A percentile compares a stretch with the other conserved stretches of the same genome.
Evolutionary conservation across 2,888 invertebrate species (phyloP).

Genomic region (Encarsia formosa): DNA sequence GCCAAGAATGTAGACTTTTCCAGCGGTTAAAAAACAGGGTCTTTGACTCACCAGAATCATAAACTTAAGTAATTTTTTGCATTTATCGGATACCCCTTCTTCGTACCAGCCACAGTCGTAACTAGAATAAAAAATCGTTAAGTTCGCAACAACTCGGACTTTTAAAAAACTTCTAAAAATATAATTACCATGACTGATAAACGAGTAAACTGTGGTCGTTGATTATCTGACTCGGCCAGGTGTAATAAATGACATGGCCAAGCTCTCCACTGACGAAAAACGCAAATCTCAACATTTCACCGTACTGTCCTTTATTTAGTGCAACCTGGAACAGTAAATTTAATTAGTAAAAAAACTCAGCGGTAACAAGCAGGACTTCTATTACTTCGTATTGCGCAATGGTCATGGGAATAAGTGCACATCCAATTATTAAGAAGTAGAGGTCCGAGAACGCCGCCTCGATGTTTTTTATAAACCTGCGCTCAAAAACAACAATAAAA

Average conservation of each 20-base stretch:
- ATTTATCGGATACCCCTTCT: slow-evolving; percentile 4
- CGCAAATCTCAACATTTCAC: slow-evolving; percentile 5
- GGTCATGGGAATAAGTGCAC: slow-evolving; percentile 11
- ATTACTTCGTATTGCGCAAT: slow-evolving; percentile 11
- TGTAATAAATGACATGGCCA: slow-evolving; percentile 21
- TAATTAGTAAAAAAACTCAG: background rate
- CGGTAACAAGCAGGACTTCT: background rate
- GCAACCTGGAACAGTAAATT: slow-evolving; percentile 4
- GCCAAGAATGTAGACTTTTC: slow-evolving; percentile 17
- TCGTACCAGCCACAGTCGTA: slow-evolving; percentile 21
- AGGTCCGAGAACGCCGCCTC: slow-evolving; percentile 8
- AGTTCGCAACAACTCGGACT: too few species aligned
- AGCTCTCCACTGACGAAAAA: slow-evolving; percentile 12
- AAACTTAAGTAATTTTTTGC: slow-evolving; percentile 11
- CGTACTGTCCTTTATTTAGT: slow-evolving; percentile 8
- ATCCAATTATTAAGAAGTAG: slow-evolving; percentile 12
- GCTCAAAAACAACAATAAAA: background rate
- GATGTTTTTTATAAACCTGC: slow-evolving; percentile 9
- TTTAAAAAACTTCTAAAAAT: too few species aligned
- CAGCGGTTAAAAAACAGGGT: slow-evolving; percentile 15
- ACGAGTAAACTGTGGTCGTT: slow-evolving; percentile 17
- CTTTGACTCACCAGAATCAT: slow-evolving; percentile 21
- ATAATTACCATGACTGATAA: slow-evolving; percentile 17
- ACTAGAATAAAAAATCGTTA: slow-evolving; percentile 11
- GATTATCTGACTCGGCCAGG: slow-evolving; percentile 22